Conservation (phyloP, 1,140 invertebrate genomes). For the Drosophila nigromelanica region DNA sequence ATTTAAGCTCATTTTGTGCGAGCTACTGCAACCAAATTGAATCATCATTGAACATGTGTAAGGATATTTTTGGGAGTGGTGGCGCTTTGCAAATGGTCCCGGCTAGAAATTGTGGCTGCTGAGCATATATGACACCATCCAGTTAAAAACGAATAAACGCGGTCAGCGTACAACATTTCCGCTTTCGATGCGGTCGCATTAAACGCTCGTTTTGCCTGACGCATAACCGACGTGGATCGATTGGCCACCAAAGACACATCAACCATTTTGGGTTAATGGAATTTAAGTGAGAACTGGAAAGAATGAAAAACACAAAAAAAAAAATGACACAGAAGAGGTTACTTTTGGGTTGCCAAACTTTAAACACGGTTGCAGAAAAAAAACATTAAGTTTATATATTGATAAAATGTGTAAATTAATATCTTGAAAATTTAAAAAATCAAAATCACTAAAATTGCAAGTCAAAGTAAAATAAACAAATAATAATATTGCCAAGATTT, state of each 20-base stretch:
- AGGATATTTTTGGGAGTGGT: background rate
- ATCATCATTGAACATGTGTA: constrained; percentile 58
- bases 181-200: constrained; percentile 49
- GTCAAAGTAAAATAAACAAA: too few relatives aligned
- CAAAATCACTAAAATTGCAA: too few relatives aligned
- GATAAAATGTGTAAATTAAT: too few relatives aligned
- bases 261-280: constrained; percentile 69
- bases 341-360: background rate
- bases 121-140: constrained; percentile 46
- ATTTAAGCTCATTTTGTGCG: constrained; percentile 58
- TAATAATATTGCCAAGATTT: too few relatives aligned
- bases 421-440: too few relatives aligned
- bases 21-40: constrained; percentile 71
- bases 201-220: constrained; percentile 65
- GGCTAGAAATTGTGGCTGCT: constrained; percentile 6
- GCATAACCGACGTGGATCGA: constrained; percentile 57
- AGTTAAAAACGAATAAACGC: constrained; percentile 76
- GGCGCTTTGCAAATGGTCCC: background rate
- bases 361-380: background rate
- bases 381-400: too few relatives aligned
- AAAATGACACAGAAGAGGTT: background rate
- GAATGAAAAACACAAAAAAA: background rate
- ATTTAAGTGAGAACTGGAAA: constrained; percentile 55
- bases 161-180: background rate
- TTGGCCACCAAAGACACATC: constrained; percentile 37